A percentile compares a stretch with the other conserved stretches of the same genome.
phyloP scores from a whole-genome alignment of 2,888 invertebrate species.

The Perizoma flavofasciatum region DNA sequence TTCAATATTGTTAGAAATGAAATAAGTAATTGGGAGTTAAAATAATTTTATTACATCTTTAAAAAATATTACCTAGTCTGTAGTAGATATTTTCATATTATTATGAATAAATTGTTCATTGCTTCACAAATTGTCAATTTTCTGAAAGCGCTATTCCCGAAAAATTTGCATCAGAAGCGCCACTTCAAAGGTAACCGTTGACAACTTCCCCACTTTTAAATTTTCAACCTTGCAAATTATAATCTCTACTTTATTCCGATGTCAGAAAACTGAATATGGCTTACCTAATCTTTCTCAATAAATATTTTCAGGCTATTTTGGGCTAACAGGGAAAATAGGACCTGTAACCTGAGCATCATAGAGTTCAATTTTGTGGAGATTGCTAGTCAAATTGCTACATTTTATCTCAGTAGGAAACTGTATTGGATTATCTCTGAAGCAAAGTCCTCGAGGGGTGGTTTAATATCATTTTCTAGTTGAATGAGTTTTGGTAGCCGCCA shows the following conservation, averaged over 20 bases:
- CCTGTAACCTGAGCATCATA: accelerated
- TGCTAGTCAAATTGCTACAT: slow-evolving; percentile 10
- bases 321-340: slow-evolving; percentile 15
- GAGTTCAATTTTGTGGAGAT: slow-evolving; percentile 12
- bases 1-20: too few species aligned
- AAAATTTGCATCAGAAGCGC: slow-evolving; percentile 82
- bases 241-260: slow-evolving; percentile 30
- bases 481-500: slow-evolving; percentile 83
- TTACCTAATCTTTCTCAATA: slow-evolving; percentile 4
- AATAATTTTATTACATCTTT: too few species aligned
- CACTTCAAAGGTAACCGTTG: slow-evolving; percentile 80
- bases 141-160: slow-evolving; percentile 50
- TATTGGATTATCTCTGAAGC: slow-evolving; percentile 72
- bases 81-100: too few species aligned
- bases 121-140: slow-evolving; percentile 66
- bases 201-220: slow-evolving; percentile 62
- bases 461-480: slow-evolving; percentile 79
- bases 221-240: slow-evolving; percentile 19
- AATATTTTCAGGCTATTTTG: slow-evolving; percentile 25
- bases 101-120: slow-evolving; percentile 28
- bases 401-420: slow-evolving; percentile 32
- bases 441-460: slow-evolving; percentile 63
- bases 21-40: too few species aligned
- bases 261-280: slow-evolving; percentile 25
- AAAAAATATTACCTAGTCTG: too few species aligned